These are phyloP conservation scores for Eciton burchellii DNA, from an alignment of 1,140 invertebrate genomes.

Conservation along the genomic window DNA sequence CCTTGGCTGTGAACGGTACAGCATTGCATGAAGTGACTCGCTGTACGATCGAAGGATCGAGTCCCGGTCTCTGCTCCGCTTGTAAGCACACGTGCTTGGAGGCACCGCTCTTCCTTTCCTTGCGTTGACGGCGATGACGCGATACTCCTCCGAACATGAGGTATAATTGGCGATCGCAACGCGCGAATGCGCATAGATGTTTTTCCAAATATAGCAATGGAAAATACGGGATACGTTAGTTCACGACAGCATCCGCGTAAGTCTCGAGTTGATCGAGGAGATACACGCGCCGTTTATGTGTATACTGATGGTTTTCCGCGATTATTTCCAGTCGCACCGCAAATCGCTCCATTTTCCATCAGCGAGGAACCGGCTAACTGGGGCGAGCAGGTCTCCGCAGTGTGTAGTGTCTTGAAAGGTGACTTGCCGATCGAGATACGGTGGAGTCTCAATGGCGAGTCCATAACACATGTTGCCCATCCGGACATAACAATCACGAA, in stretches of 20 bases:
- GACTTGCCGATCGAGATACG: slow-evolving; percentile 90
- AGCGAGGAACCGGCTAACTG: slow-evolving; percentile 86
- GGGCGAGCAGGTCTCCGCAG: slow-evolving; percentile 84
- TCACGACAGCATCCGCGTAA: neutral
- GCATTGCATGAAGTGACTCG: slow-evolving; percentile 59
- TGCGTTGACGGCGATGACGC: neutral
- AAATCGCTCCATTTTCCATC: slow-evolving; percentile 90
- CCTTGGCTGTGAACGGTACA: slow-evolving; percentile 90
- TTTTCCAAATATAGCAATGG: neutral
- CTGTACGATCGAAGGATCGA: slow-evolving; percentile 45
- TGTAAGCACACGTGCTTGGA: slow-evolving; percentile 45
- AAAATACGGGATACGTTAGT: slow-evolving; percentile 10
- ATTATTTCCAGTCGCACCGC: slow-evolving; percentile 86
- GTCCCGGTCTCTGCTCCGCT: slow-evolving; percentile 11
- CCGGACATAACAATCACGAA: slow-evolving; percentile 90
- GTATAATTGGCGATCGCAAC: slow-evolving; percentile 55
- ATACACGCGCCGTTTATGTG: neutral
- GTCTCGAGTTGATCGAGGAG: neutral
- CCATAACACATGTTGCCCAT: slow-evolving; percentile 85
- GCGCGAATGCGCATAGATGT: slow-evolving; percentile 19
- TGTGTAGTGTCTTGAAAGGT: slow-evolving; percentile 90
- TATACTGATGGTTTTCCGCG: slow-evolving; percentile 39
- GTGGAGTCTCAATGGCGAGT: slow-evolving; percentile 90
- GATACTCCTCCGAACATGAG: slow-evolving; percentile 25
- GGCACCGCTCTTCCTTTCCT: slow-evolving; percentile 21